Percentiles rank a stretch among this genome's conserved stretches.
Conservation (phyloP, 2,797 vertebrate species). For the Argentina silus region DNA sequence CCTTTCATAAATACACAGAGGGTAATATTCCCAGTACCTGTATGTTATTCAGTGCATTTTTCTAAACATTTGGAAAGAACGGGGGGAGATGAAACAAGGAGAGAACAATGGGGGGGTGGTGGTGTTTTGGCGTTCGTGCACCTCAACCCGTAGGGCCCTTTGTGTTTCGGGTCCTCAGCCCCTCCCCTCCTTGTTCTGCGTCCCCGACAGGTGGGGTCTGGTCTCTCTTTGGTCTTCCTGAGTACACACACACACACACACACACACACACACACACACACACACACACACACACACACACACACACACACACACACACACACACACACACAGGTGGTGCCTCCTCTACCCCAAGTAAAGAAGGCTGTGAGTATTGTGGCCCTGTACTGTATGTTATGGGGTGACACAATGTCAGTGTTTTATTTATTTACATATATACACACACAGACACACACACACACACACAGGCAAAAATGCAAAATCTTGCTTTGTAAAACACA, state of each 20-base stretch:
- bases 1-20: constrained; percentile 86
- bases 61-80: constrained; percentile 86
- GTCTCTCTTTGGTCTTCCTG: not conserved
- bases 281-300: constrained; percentile 1
- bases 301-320: constrained; percentile 18
- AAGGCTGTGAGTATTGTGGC: too few relatives aligned
- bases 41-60: constrained; percentile 80
- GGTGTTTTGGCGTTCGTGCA: constrained; percentile 78
- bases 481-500: not conserved
- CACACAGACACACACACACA: constrained; percentile 17
- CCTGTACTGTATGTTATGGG: too few relatives aligned
- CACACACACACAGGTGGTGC: not conserved
- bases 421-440: constrained; percentile 1
- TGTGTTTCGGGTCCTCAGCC: constrained; percentile 71
- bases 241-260: constrained; percentile 58
- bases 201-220: constrained; percentile 68
- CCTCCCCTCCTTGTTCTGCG: constrained; percentile 66
- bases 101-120: constrained; percentile 80
- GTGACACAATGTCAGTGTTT: too few relatives aligned
- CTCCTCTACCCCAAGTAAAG: too few relatives aligned
- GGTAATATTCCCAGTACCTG: constrained; percentile 77
- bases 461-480: not conserved
- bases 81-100: constrained; percentile 80
- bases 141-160: constrained; percentile 75
- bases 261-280: constrained; percentile 35